phyloP scores from a whole-genome alignment of 2,113 vertebrate species.

The Cryptotis parvus region DNA sequence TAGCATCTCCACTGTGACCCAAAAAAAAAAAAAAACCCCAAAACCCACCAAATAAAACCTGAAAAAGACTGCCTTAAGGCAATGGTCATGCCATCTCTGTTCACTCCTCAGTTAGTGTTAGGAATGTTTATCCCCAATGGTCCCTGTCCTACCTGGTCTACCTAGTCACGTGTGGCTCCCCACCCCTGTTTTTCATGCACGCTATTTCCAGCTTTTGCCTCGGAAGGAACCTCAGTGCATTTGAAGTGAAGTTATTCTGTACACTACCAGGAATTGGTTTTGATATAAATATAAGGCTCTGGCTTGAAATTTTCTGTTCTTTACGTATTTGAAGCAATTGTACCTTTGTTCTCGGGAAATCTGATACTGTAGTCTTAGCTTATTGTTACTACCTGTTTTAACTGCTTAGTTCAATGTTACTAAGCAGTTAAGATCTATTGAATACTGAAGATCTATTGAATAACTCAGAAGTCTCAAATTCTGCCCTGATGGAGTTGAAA shows the following conservation, averaged over 20 bases:
- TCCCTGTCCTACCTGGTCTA: not conserved
- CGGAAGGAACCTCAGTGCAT: not conserved
- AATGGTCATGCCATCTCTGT: not conserved
- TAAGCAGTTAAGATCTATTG: not conserved
- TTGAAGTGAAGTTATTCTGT: not conserved
- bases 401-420: too few relatives aligned
- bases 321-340: not conserved
- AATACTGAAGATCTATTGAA: not conserved
- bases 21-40: too few relatives aligned
- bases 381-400: too few relatives aligned
- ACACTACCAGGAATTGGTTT: not conserved
- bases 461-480: not conserved
- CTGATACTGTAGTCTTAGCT: not conserved
- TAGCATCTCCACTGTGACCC: too few relatives aligned
- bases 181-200: not conserved
- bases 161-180: too few relatives aligned
- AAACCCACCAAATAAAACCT: too few relatives aligned
- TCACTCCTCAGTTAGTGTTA: not conserved
- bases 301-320: not conserved
- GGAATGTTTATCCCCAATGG: not conserved
- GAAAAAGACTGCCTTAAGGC: not conserved
- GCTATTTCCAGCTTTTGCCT: not conserved
- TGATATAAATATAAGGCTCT: not conserved
- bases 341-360: constrained; percentile 4
- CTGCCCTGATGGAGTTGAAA: not conserved